phyloP scores from a whole-genome alignment of 2,113 vertebrate species.

The Lonchura striata region DNA sequence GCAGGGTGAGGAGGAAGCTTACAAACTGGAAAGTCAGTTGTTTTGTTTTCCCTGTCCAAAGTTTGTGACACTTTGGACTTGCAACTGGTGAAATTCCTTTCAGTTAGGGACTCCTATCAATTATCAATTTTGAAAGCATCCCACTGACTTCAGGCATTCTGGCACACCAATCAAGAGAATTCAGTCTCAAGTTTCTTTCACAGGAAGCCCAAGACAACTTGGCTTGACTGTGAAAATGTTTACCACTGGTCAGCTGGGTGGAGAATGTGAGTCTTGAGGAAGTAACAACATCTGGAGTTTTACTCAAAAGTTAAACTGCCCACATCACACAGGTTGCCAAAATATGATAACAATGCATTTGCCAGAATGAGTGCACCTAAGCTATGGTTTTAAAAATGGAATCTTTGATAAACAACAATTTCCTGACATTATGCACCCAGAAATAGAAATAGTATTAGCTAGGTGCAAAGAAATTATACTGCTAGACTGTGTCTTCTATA shows the following conservation, averaged over 20 bases:
- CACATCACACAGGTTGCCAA: not conserved
- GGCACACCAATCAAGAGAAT: not conserved
- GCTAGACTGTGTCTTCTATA: not conserved
- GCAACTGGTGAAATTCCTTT: not conserved
- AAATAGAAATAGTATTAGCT: not conserved
- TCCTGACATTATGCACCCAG: not conserved
- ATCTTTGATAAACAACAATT: not conserved
- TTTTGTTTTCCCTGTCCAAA: not conserved
- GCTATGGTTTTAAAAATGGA: not conserved
- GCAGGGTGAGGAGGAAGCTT: fast-evolving
- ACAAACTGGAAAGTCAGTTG: not conserved
- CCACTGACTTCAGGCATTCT: not conserved
- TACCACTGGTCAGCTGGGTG: not conserved
- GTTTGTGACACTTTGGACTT: not conserved
- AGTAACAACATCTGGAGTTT: not conserved
- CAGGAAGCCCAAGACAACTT: not conserved
- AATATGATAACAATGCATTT: not conserved
- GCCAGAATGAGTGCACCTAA: not conserved
- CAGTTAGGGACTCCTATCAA: not conserved
- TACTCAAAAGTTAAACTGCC: not conserved
- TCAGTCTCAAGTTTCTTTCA: not conserved
- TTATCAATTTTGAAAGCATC: not conserved
- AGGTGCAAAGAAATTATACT: not conserved
- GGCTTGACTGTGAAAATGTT: not conserved
- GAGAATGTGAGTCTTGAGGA: not conserved